phyloP scores from a whole-genome alignment of 2,888 invertebrate genomes.

The Matsumyia berberina region DNA sequence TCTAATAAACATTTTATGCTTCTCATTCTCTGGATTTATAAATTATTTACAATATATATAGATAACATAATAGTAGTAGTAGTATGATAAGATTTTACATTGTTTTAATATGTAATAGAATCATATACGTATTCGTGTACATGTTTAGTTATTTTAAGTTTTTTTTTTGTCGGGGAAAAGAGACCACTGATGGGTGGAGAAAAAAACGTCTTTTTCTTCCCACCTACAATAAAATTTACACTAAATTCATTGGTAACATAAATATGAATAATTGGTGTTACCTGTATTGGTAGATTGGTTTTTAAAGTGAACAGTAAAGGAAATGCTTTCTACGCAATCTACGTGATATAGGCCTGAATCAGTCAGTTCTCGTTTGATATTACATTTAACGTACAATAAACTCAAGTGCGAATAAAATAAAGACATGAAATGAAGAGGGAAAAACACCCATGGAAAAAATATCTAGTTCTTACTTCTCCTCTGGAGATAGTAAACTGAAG shows the following conservation, averaged over 20 bases:
- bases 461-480: slow-evolving; percentile 36
- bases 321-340: slow-evolving; percentile 42
- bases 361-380: slow-evolving; percentile 67
- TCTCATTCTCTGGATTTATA: slow-evolving; percentile 57
- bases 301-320: slow-evolving; percentile 6
- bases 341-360: slow-evolving; percentile 55
- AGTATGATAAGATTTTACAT: slow-evolving; percentile 62
- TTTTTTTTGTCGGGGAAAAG: slow-evolving; percentile 15
- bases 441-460: neutral
- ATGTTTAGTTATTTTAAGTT: slow-evolving; percentile 14
- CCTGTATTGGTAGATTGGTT: slow-evolving; percentile 24
- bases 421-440: slow-evolving; percentile 14
- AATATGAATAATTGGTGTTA: slow-evolving; percentile 30
- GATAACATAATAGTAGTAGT: slow-evolving; percentile 72
- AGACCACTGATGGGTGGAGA: slow-evolving; percentile 14
- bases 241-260: slow-evolving; percentile 21
- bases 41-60: slow-evolving; percentile 75
- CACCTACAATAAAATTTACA: slow-evolving; percentile 32
- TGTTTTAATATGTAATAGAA: slow-evolving; percentile 51
- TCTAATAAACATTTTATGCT: slow-evolving; percentile 68
- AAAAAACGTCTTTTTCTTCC: slow-evolving; percentile 15
- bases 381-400: slow-evolving; percentile 36
- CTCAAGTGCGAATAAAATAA: slow-evolving; percentile 22
- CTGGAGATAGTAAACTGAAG: slow-evolving; percentile 73
- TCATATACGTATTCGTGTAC: slow-evolving; percentile 23